Evolutionary conservation across 2,113 vertebrate genomes (phyloP).

Genomic region (Oxygymnocypris stewartii): DNA sequence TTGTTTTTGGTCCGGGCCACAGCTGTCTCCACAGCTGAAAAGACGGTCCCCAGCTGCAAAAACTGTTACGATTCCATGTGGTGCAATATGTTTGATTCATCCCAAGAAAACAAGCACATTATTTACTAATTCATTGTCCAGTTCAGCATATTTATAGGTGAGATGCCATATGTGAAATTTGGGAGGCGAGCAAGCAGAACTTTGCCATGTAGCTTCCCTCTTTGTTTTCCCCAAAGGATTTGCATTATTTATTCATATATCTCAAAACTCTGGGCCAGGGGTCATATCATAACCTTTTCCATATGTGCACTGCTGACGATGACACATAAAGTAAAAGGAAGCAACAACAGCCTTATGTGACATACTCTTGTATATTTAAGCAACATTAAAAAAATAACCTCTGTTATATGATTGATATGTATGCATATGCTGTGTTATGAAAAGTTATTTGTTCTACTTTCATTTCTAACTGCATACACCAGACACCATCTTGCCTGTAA

Average conservation of each 20-base stretch:
- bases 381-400: not conserved
- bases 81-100: constrained; percentile 13
- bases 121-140: not conserved
- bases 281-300: constrained; percentile 18
- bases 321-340: not conserved
- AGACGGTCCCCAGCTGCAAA: constrained; percentile 13
- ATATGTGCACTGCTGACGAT: not conserved
- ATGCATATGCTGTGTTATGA: not conserved
- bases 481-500: not conserved
- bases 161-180: not conserved
- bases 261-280: constrained; percentile 1
- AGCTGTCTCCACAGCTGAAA: constrained; percentile 12
- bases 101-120: constrained; percentile 1
- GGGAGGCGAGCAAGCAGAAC: not conserved
- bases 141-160: constrained; percentile 16
- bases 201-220: not conserved
- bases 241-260: constrained; percentile 25
- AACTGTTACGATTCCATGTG: constrained; percentile 1
- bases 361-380: constrained; percentile 18
- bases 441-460: not conserved
- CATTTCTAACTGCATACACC: not conserved
- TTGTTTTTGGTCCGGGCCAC: constrained; percentile 17
- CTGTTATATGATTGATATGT: not conserved
- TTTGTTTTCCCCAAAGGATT: not conserved
- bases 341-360: not conserved